Evolutionary conservation across 2,113 vertebrate genomes (phyloP), one percentile per base, ranked within the genome.

Genomic region (Mustela lutreola): DNA sequence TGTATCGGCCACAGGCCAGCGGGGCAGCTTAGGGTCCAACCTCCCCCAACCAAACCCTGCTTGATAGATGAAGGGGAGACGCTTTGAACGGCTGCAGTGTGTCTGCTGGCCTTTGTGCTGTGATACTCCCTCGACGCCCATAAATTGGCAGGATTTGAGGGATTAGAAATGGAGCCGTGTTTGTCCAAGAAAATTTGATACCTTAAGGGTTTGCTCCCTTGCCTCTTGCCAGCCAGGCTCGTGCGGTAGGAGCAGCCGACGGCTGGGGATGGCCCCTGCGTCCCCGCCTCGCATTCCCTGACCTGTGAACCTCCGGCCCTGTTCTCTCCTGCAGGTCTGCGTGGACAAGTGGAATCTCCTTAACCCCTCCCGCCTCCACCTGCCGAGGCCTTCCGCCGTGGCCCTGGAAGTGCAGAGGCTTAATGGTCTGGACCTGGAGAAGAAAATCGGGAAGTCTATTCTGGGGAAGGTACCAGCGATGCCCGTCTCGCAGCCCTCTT

Each of bases 271-370:
- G 1, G 28, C 15, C 12, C 1, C 0, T 71, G 56, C 8, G 18
- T 1, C 33, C 48, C 62, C 63, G 9, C 42, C 91, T 11, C 6
- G 26, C 11, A 48, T 1, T 73, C 62, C 96, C 97, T 85, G 53
- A 4, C 12, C 45, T 56, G 16, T 56, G 18, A 56, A 56, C 16
- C 53, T 53, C 53, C 53, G 5, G 53, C 53, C 53, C 53, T 42
- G 21, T 97, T 97, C 50, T 1, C 1, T 86, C 76, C 45, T 97
- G 65, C 98, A 99, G 99, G 95, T 99, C 97, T 99, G 99, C 0
- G 99, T 99, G 94, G 99, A 99, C 95, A 99, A 99, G 89, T 99
- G 99, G 99, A 99, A 99, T 98, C 99, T 99, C 97, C 99, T 99
- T 98, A 99, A 99, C 80, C 98, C 99, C 7, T 99, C 99, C 62